Conservation (phyloP, 2,888 invertebrate species). For the Rhopalosiphum nymphaeae region DNA sequence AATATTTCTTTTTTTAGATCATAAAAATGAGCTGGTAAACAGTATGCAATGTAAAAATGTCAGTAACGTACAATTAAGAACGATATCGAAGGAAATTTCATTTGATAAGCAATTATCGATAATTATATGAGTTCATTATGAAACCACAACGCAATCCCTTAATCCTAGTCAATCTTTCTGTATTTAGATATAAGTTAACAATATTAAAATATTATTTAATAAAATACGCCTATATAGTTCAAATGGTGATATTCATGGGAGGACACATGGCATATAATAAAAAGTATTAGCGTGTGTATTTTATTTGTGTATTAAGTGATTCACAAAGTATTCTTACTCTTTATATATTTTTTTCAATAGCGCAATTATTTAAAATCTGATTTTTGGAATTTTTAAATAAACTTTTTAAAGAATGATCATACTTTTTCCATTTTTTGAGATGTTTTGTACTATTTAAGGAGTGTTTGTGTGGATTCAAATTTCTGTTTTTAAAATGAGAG, state of each 20-base stretch:
- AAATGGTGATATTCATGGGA: background rate
- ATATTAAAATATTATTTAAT: background rate
- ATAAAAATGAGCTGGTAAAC: background rate
- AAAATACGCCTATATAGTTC: background rate
- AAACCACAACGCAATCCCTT: background rate
- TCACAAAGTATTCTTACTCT: no score
- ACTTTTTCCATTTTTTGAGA: no score
- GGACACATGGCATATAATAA: background rate
- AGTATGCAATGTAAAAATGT: background rate
- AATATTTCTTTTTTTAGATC: no score
- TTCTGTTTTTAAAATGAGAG: no score
- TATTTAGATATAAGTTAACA: background rate
- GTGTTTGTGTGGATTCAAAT: no score
- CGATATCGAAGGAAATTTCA: background rate
- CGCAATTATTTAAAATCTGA: no score
- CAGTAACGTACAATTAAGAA: background rate
- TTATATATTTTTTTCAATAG: no score
- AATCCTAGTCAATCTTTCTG: background rate
- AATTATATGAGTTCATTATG: background rate
- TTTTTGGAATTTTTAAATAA: no score
- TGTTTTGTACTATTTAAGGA: no score
- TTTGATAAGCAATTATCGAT: background rate
- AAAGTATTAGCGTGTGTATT: background rate
- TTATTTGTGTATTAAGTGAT: background rate
- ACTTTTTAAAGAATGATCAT: no score